phyloP scores from a whole-genome alignment of 1,140 invertebrate genomes.

The Drosophila ananassae region DNA sequence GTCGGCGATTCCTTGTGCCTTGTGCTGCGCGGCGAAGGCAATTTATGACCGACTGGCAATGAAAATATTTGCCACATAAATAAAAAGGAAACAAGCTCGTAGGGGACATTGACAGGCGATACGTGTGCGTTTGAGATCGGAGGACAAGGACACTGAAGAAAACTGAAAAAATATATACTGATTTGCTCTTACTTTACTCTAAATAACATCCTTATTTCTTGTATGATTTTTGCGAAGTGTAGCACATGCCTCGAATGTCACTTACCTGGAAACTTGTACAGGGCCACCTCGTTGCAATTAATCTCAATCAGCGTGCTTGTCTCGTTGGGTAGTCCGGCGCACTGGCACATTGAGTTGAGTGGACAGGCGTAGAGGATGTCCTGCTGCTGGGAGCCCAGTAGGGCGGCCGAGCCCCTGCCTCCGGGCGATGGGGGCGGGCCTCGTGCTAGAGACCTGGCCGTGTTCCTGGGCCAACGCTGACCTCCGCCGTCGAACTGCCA shows the following conservation, averaged over 20 bases:
- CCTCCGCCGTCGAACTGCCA: conserved; percentile 82
- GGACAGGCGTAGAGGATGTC: conserved; percentile 85
- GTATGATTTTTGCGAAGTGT: not conserved
- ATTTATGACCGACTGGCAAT: conserved; percentile 67
- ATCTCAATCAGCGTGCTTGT: conserved; percentile 87
- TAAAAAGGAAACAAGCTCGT: conserved; percentile 61
- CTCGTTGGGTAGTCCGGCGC: conserved; percentile 86
- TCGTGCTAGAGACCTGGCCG: conserved; percentile 46
- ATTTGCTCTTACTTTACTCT: not conserved
- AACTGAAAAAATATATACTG: not conserved
- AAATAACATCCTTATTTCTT: not conserved
- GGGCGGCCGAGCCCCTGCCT: conserved; percentile 62
- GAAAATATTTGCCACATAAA: conserved; percentile 78
- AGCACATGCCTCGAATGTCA: conserved; percentile 9
- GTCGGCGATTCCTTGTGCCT: conserved; percentile 3
- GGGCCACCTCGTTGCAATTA: conserved; percentile 87
- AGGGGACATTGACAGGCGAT: conserved; percentile 38
- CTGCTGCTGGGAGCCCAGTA: conserved; percentile 78
- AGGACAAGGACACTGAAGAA: not conserved
- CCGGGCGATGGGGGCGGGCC: conserved; percentile 55
- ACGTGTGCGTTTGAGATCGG: not conserved
- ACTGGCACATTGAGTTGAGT: conserved; percentile 88
- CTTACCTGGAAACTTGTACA: conserved; percentile 87
- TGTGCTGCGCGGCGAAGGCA: conserved; percentile 31
- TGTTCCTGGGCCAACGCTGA: conserved; percentile 41